Evolutionary conservation across 2,888 invertebrate species (phyloP).

Genomic region (Clivina fossor): DNA sequence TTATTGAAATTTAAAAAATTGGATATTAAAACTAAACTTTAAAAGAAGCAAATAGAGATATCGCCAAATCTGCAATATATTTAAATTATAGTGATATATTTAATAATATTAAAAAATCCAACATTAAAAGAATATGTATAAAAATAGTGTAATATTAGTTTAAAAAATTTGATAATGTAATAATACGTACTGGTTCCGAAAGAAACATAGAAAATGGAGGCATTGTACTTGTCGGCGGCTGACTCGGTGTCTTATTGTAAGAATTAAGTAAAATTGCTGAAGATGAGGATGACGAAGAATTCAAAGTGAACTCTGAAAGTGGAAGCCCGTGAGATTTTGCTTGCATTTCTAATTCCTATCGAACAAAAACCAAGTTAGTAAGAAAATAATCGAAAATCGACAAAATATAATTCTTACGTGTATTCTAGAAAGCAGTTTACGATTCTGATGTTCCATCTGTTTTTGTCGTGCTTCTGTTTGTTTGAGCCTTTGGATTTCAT

Average conservation of each 20-base stretch:
- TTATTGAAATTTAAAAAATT: too few relatives aligned
- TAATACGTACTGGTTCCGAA: constrained; percentile 24
- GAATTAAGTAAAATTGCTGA: constrained; percentile 37
- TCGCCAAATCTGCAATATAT: neutral
- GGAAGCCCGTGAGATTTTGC: constrained; percentile 75
- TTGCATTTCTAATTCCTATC: constrained; percentile 74
- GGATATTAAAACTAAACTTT: neutral
- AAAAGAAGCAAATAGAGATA: neutral
- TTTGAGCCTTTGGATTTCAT: constrained; percentile 71
- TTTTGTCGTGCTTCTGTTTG: constrained; percentile 76
- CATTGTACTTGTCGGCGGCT: constrained; percentile 18
- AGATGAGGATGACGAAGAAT: constrained; percentile 53
- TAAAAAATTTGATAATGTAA: neutral
- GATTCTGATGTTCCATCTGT: constrained; percentile 81
- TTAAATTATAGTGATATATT: neutral
- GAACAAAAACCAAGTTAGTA: constrained; percentile 28
- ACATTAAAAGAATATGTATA: neutral
- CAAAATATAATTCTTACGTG: constrained; percentile 69
- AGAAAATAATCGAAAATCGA: too few relatives aligned
- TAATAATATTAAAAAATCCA: too few relatives aligned
- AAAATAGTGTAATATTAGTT: neutral
- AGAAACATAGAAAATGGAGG: constrained; percentile 30
- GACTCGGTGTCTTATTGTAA: constrained; percentile 17
- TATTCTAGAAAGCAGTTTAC: constrained; percentile 77
- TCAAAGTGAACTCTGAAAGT: constrained; percentile 63